phyloP scores from a whole-genome alignment of 2,888 invertebrate species.

The Galeopsomyia nigrocyanea region DNA sequence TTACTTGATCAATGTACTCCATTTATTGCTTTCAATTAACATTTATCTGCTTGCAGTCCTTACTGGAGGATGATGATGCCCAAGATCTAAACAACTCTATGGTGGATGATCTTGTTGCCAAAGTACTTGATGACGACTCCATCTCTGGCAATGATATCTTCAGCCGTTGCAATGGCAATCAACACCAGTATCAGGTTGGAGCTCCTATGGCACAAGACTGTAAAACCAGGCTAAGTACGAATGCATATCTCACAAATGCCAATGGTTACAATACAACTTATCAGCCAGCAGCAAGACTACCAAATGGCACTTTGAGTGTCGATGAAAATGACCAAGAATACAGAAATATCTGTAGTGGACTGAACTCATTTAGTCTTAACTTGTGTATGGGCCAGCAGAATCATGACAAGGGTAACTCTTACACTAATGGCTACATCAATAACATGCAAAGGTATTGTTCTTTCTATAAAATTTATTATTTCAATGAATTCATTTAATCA shows the following conservation, averaged over 20 bases:
- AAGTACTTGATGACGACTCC: slow-evolving; percentile 76
- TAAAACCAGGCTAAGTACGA: slow-evolving; percentile 38
- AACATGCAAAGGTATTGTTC: slow-evolving; percentile 47
- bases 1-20: not conserved
- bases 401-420: slow-evolving; percentile 54
- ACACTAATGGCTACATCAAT: slow-evolving; percentile 53
- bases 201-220: slow-evolving; percentile 44
- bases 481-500: not conserved
- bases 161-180: slow-evolving; percentile 58
- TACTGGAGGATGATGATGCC: slow-evolving; percentile 63
- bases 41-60: slow-evolving; percentile 54
- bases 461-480: not conserved
- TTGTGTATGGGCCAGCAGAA: slow-evolving; percentile 52
- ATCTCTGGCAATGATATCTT: slow-evolving; percentile 57
- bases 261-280: slow-evolving; percentile 42
- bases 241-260: slow-evolving; percentile 43
- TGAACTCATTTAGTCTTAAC: slow-evolving; percentile 57
- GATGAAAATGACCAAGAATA: slow-evolving; percentile 58
- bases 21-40: slow-evolving; percentile 5
- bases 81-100: slow-evolving; percentile 72
- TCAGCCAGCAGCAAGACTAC: slow-evolving; percentile 19
- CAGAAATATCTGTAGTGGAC: slow-evolving; percentile 56
- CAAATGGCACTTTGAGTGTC: slow-evolving; percentile 29
- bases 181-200: slow-evolving; percentile 48
- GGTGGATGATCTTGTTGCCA: slow-evolving; percentile 77